phyloP scores from a whole-genome alignment of 2,113 vertebrate genomes.

The Laticauda laticaudata region DNA sequence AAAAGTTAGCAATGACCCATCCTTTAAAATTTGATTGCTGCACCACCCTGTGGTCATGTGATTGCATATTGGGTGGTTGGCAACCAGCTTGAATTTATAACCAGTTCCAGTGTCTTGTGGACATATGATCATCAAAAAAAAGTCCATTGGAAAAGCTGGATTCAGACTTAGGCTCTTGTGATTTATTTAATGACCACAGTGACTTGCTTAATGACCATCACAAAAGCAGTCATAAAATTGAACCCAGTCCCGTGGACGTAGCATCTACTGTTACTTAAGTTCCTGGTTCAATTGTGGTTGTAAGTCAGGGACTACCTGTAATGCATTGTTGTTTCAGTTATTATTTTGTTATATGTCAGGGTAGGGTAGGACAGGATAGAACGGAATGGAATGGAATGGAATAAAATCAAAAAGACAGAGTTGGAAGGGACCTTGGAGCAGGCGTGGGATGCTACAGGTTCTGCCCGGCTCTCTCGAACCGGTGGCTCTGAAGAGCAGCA shows the following conservation, averaged over 20 bases:
- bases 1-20: background rate
- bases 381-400: no score
- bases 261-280: background rate
- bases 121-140: background rate
- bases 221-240: background rate
- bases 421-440: no score
- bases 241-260: background rate
- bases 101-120: background rate
- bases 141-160: background rate
- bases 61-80: background rate
- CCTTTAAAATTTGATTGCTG: background rate
- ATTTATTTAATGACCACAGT: background rate
- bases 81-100: background rate
- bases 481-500: no score
- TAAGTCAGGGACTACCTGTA: background rate
- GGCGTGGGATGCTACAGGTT: no score
- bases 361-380: no score
- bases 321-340: background rate
- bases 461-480: no score
- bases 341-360: background rate
- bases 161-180: background rate
- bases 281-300: background rate
- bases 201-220: background rate
- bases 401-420: no score
- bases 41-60: background rate